Evolutionary conservation across 2,113 vertebrate species (phyloP), one percentile per base, ranked within the genome.

Genomic region (Globicephala melas): DNA sequence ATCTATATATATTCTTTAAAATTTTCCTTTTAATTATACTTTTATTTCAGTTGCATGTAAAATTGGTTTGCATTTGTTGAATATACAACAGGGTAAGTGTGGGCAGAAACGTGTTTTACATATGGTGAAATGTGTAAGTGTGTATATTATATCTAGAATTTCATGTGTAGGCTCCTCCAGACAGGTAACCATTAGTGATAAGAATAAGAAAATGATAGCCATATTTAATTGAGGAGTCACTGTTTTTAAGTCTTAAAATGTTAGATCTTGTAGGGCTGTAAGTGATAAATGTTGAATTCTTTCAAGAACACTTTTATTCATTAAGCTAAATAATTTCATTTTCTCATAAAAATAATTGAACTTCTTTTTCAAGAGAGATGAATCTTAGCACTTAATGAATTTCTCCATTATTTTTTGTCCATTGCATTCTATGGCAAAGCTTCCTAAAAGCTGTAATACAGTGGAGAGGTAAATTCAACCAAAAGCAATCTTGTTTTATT

Each of bases 401-500:
- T 44, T 92, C 41, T 92, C 7, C 36, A 44, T 67, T 84, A 79
- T 53, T 73, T 74, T 58, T 70, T 93, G 17, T 62, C 25, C 91
- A 1, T 44, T 60, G 1, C 31, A 83, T 76, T 84, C 44, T 79
- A 63, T 28, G 36, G 33, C 18, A 85, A 92, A 76, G 21, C 50
- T 86, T 65, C n/a, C 74, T 73, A 89, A 93, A 84, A 82, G 15
- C 28, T 55, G 33, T 44, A 73, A 74, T 20, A 68, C 31, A 44
- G 60, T 10, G 13, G 18, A 93, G 44, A 97, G 73, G 63, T 73
- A 83, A 95, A 96, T 74, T 62, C 71, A 92, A 89, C 62, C 71
- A 44, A 96, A 95, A 96, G 73, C 62, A 97, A 97, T 97, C 92
- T 95, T 80, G 76, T 91, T 97, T 97, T 98, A 97, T 96, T 96